Evolutionary conservation across 30 jellyfish, hydroid and myxozoan genomes (phyloP), one percentile per base, ranked within the genome.

Genomic region (Sanderia malayensis): DNA sequence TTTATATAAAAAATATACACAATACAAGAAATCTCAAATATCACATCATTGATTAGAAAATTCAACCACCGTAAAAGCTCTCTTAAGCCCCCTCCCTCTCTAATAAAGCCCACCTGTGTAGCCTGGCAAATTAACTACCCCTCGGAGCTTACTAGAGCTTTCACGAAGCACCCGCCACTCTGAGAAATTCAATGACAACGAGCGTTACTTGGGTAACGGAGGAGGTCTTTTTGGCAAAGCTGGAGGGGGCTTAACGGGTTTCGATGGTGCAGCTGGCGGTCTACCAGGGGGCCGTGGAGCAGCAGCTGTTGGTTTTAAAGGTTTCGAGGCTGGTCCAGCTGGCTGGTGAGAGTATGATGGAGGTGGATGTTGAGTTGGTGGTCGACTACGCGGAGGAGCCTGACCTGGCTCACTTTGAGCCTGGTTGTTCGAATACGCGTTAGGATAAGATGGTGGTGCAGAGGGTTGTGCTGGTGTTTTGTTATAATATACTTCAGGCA

Each of bases 281-380:
- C 75, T 77, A 22, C 32, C 67, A 19, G 89, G 89, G 33, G 81
- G 89, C 68, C 49, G 33, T 4, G 89, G 89, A 1, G 69, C 30
- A 10, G 62, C 64, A 23, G 45, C 27, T n/a, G 61, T 11, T 15
- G 79, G 63, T 18, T 52, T 20, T 18, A 59, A 13, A 29, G 59
- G 80, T 18, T 19, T 53, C 21, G 63, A 11, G 8, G 27, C 64
- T 2, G 25, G 11, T 19, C 25, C 25, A 15, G 64, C 25, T 4
- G 27, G 64, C 3, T 11, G 64, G 4, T 11, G 64, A 18, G 64
- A 11, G 7, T 24, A 3, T 8, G 25, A 11, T 9, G 64, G 64
- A 9, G 64, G 8, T 49, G 25, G 25, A 4, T 11, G 64, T 4
- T 11, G 64, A 9, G 64, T 49, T 49, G 25, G 25, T 49, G 64